phyloP scores from a whole-genome alignment of 1,140 invertebrate species.

The Rhopalosiphum padi region DNA sequence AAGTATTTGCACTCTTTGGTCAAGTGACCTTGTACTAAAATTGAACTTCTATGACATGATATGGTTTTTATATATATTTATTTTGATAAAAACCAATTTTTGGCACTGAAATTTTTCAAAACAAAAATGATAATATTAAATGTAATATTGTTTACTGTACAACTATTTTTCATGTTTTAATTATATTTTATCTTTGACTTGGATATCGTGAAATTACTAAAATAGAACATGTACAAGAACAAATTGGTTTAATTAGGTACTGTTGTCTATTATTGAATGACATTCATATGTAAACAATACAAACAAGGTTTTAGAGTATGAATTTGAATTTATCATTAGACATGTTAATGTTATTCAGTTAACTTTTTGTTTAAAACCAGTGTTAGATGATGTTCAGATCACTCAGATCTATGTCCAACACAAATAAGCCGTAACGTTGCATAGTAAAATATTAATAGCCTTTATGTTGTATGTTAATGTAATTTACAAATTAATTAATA shows the following conservation, averaged over 20 bases:
- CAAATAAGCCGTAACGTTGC: not conserved
- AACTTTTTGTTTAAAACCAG: not conserved
- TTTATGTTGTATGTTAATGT: conserved; percentile 4
- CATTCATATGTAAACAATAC: not conserved
- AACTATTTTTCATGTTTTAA: not conserved
- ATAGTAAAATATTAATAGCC: not conserved
- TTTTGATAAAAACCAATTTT: not conserved
- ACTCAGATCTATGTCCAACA: not conserved
- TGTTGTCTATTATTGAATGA: not conserved
- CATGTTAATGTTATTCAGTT: conserved; percentile 16
- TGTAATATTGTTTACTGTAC: not conserved
- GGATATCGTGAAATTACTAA: not conserved
- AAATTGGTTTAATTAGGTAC: not conserved
- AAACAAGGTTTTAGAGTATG: not conserved
- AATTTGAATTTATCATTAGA: not conserved
- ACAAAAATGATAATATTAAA: not conserved
- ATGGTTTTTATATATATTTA: not conserved
- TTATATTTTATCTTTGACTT: not conserved
- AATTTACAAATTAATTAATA: not conserved
- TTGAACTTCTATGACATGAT: not conserved
- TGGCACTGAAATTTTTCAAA: not conserved
- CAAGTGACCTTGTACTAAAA: not conserved
- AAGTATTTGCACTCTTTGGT: not conserved
- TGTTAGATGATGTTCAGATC: not conserved
- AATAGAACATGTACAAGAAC: not conserved